Percentiles rank a stretch among this genome's conserved stretches.
Conservation (phyloP, 2,113 vertebrate species). For the Percopsis transmontana region DNA sequence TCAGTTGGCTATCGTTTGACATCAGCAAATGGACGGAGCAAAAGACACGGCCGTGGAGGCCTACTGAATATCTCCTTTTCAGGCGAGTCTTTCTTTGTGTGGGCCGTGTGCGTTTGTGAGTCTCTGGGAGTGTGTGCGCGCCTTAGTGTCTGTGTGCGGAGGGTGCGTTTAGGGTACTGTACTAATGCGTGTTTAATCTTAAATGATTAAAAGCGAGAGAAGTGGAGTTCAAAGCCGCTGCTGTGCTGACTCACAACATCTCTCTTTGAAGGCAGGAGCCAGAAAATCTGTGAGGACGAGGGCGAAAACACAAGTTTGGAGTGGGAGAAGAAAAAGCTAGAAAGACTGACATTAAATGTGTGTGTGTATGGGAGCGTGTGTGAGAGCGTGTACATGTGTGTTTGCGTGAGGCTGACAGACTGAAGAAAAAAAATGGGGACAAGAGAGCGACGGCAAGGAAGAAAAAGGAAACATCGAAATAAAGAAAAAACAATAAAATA, state of each 20-base stretch:
- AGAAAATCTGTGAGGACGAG: constrained; percentile 43
- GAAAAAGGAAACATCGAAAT: not conserved
- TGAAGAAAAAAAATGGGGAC: not conserved
- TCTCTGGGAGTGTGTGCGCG: not conserved
- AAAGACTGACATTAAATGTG: not conserved
- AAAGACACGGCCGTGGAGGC: not conserved
- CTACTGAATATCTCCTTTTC: constrained; percentile 30
- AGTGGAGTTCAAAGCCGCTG: constrained; percentile 60
- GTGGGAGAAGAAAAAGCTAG: not conserved
- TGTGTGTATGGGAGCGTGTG: constrained; percentile 4
- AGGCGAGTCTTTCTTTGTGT: constrained; percentile 6
- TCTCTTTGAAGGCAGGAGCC: constrained; percentile 35
- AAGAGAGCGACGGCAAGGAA: not conserved
- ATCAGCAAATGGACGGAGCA: constrained; percentile 27
- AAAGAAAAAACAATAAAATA: not conserved
- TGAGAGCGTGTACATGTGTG: not conserved
- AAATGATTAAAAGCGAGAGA: constrained; percentile 60
- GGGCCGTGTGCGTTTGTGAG: not conserved
- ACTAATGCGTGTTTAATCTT: constrained; percentile 61
- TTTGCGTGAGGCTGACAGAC: constrained; percentile 2
- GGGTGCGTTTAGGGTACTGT: constrained; percentile 32
- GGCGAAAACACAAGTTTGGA: constrained; percentile 30
- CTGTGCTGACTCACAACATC: constrained; percentile 57
- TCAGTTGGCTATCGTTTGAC: constrained; percentile 34
- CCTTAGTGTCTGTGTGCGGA: not conserved